Percentiles rank a stretch among this genome's conserved stretches.
These are phyloP conservation scores for Anomalospiza imberbis DNA, from an alignment of 2,797 vertebrate genomes.

Conservation along the genomic window DNA sequence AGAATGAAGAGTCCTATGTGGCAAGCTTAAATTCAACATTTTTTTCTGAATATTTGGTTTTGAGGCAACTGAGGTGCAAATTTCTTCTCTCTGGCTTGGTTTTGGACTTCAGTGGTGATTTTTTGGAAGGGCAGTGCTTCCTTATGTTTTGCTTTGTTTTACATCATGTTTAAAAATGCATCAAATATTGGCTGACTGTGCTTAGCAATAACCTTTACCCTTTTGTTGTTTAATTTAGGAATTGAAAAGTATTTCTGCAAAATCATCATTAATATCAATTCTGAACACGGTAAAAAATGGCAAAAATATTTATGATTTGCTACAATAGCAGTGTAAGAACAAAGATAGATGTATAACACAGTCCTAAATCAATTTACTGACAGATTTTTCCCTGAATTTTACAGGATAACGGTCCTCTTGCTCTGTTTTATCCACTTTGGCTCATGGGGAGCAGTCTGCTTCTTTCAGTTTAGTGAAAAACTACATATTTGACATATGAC, in stretches of 20 bases:
- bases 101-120: not conserved
- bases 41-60: not conserved
- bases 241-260: not conserved
- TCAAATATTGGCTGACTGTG: not conserved
- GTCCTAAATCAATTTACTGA: not conserved
- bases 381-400: not conserved
- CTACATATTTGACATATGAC: not conserved
- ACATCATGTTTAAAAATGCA: not conserved
- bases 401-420: not conserved
- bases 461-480: not conserved
- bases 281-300: not conserved
- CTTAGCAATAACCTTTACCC: not conserved
- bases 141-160: not conserved
- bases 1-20: not conserved
- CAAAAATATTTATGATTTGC: not conserved
- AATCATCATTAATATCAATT: not conserved
- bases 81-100: not conserved
- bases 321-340: accelerated
- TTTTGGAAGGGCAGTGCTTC: not conserved
- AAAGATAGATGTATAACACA: not conserved
- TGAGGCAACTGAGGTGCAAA: not conserved
- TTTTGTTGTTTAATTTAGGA: not conserved
- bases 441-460: not conserved
- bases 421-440: not conserved
- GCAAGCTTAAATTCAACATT: not conserved